These are phyloP conservation scores for Eristalinus sepulchralis DNA, from an alignment of 2,888 invertebrate genomes.

Conservation along the genomic window DNA sequence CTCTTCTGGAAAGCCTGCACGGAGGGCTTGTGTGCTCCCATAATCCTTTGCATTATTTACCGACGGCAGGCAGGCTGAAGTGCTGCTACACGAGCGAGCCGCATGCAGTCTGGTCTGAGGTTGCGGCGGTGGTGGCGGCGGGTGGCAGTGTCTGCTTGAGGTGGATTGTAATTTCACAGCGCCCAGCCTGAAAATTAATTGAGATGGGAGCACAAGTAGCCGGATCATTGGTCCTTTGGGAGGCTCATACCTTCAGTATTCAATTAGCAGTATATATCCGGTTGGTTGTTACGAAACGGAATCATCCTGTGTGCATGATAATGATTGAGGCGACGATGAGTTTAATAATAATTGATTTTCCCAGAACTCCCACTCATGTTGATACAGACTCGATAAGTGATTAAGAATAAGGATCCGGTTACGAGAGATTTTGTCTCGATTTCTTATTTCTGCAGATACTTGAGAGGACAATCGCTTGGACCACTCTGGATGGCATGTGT, in stretches of 20 bases:
- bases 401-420: not conserved
- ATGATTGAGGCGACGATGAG: constrained; percentile 1
- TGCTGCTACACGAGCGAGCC: not conserved
- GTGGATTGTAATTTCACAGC: not conserved
- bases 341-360: not conserved
- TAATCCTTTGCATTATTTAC: constrained; percentile 13
- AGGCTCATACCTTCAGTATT: not conserved
- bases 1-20: not conserved
- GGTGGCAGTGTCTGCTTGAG: not conserved
- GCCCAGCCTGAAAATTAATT: not conserved
- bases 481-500: not conserved
- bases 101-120: not conserved
- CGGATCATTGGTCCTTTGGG: constrained; percentile 18
- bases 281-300: not conserved
- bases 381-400: constrained; percentile 7
- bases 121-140: too few relatives aligned
- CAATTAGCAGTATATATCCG: constrained; percentile 9
- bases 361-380: not conserved
- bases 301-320: not conserved
- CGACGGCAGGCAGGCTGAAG: not conserved
- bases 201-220: constrained; percentile 7
- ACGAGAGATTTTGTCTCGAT: not conserved
- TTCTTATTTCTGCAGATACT: not conserved
- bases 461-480: not conserved
- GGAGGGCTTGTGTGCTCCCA: not conserved